Conservation (phyloP, 2,888 invertebrate genomes). For the Drosophila diplacantha region DNA sequence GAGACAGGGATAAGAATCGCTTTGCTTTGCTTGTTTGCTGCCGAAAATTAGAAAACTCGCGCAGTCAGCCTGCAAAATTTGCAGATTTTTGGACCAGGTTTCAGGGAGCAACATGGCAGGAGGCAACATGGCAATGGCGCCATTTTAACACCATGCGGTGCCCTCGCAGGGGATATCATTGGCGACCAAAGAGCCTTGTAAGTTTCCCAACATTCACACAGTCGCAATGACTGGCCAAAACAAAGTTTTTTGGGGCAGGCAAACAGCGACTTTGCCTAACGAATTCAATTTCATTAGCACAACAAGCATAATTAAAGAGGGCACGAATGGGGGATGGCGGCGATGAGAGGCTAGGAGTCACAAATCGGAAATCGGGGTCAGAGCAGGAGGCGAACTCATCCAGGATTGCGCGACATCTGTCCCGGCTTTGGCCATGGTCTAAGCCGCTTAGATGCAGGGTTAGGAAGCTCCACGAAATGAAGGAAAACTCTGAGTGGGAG, state of each 20-base stretch:
- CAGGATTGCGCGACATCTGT: slow-evolving; percentile 25
- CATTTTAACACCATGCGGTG: not conserved
- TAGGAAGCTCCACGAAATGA: not conserved
- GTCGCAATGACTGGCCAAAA: slow-evolving; percentile 5
- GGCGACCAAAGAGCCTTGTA: slow-evolving; percentile 21
- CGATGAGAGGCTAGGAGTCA: not conserved
- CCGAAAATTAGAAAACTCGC: slow-evolving; percentile 21
- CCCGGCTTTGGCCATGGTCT: slow-evolving; percentile 22
- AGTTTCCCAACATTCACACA: slow-evolving; percentile 5
- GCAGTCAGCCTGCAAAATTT: not conserved
- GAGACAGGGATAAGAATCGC: not conserved
- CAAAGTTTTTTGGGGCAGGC: slow-evolving; percentile 12
- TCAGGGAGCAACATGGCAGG: too few relatives aligned
- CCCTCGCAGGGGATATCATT: not conserved
- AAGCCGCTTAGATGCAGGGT: slow-evolving; percentile 30
- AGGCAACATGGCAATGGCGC: not conserved
- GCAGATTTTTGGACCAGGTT: not conserved
- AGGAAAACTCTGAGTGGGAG: too few relatives aligned
- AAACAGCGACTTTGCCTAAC: slow-evolving; percentile 32
- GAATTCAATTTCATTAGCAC: slow-evolving; percentile 54
- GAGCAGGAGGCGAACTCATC: not conserved
- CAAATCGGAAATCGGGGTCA: slow-evolving; percentile 1
- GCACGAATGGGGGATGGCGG: slow-evolving; percentile 6
- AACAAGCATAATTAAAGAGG: slow-evolving; percentile 52
- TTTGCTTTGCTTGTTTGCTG: slow-evolving; percentile 12